These are phyloP conservation scores for Leptoclinus maculatus DNA, from an alignment of 2,797 vertebrate species.

Conservation along the genomic window DNA sequence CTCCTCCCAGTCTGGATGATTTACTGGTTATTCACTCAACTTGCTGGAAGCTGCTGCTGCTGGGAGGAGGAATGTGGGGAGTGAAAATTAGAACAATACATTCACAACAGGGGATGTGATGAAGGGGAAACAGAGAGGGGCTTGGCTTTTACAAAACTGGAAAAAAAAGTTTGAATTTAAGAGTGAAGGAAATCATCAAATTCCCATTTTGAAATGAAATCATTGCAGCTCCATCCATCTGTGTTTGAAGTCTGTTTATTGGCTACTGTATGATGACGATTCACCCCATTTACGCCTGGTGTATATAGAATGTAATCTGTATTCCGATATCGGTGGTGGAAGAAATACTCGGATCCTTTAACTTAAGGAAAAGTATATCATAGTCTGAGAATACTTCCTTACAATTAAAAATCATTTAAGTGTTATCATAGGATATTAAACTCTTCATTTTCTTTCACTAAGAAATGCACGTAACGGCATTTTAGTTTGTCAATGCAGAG, in stretches of 20 bases:
- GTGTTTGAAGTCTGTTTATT: background rate
- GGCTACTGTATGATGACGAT: background rate
- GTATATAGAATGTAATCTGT: background rate
- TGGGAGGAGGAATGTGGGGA: slow-evolving; percentile 54
- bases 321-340: background rate
- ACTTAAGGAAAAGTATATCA: background rate
- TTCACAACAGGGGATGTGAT: slow-evolving; percentile 26
- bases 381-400: background rate
- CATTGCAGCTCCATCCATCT: background rate
- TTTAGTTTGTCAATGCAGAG: background rate
- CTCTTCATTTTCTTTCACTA: background rate
- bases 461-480: background rate
- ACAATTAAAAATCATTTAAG: background rate
- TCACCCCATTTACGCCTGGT: background rate
- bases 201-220: background rate
- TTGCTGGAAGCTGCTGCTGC: slow-evolving; percentile 58
- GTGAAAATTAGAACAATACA: slow-evolving; percentile 56
- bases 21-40: slow-evolving; percentile 64
- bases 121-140: background rate
- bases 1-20: slow-evolving; percentile 60
- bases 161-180: background rate
- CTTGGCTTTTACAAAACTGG: background rate
- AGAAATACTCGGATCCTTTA: background rate
- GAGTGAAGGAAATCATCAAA: background rate
- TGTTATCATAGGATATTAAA: background rate